These are phyloP conservation scores for Diogma glabrata DNA, from an alignment of 2,888 invertebrate genomes.

Conservation along the genomic window DNA sequence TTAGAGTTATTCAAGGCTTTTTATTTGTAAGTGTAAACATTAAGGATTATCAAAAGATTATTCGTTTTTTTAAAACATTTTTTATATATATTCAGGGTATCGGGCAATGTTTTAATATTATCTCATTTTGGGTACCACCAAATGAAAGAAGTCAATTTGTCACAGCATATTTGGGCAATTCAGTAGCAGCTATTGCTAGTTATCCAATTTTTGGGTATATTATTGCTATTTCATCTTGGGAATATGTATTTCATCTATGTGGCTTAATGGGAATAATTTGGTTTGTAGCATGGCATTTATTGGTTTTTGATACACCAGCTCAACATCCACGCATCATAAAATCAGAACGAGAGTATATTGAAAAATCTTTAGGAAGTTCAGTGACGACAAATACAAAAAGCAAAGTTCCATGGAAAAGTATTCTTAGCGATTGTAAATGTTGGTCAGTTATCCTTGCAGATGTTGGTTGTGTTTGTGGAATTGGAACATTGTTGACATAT, in stretches of 20 bases:
- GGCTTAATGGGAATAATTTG: constrained; percentile 50
- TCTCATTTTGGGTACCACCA: constrained; percentile 74
- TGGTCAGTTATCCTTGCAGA: constrained; percentile 54
- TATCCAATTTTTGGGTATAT: constrained; percentile 60
- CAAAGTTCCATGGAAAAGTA: constrained; percentile 48
- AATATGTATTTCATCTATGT: constrained; percentile 57
- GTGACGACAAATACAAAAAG: constrained; percentile 22
- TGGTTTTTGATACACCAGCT: constrained; percentile 51
- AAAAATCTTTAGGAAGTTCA: constrained; percentile 41
- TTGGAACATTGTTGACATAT: constrained; percentile 57
- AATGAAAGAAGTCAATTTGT: constrained; percentile 63
- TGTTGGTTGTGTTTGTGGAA: constrained; percentile 56
- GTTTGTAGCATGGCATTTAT: constrained; percentile 49
- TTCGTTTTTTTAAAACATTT: too few relatives aligned
- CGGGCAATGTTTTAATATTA: too few relatives aligned
- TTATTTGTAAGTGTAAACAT: constrained; percentile 49
- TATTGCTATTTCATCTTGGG: constrained; percentile 55
- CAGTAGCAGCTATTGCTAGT: constrained; percentile 52
- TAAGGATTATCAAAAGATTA: constrained; percentile 37
- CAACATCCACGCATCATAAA: constrained; percentile 52
- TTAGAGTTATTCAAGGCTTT: constrained; percentile 56
- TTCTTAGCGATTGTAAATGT: constrained; percentile 47
- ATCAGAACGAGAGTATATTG: constrained; percentile 46
- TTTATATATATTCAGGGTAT: too few relatives aligned
- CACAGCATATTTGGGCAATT: constrained; percentile 51